A percentile compares a stretch with the other conserved stretches of the same genome.
Evolutionary conservation across 2,797 vertebrate genomes (phyloP).

Genomic region (Limosa lapponica): DNA sequence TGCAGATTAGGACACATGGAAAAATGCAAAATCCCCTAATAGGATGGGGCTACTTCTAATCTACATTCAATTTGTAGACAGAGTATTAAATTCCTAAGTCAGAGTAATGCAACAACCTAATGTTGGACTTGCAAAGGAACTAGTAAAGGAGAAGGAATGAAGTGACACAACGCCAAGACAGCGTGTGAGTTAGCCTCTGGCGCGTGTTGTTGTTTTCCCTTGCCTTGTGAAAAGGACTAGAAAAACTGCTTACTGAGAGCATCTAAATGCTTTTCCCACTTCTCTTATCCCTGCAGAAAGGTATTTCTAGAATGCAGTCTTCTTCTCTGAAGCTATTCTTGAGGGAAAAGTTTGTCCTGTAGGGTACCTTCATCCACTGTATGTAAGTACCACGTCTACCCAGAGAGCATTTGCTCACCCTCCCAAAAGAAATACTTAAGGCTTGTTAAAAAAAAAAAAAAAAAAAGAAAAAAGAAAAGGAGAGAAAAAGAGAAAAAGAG

Average conservation of each 20-base stretch:
- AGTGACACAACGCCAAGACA: background rate
- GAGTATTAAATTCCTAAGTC: background rate
- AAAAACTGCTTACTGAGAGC: background rate
- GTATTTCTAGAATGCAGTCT: background rate
- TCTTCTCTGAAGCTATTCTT: background rate
- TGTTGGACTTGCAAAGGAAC: background rate
- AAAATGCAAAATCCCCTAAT: background rate
- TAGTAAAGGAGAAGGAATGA: background rate
- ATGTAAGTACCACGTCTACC: fast-evolving
- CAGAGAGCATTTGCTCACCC: background rate
- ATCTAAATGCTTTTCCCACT: background rate
- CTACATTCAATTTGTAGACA: background rate
- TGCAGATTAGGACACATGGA: background rate
- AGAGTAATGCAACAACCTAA: background rate
- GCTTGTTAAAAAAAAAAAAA: background rate
- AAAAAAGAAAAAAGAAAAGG: too few relatives aligned
- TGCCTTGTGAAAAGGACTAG: background rate
- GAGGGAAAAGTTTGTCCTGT: background rate
- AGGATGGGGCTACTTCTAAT: background rate
- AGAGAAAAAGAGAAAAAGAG: too few relatives aligned
- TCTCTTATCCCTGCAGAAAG: background rate
- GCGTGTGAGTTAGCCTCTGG: fast-evolving
- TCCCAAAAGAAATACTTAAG: background rate
- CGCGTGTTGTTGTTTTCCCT: background rate
- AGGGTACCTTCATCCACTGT: background rate